Percentiles rank a stretch among this genome's conserved stretches.
Evolutionary conservation across 2,888 invertebrate species (phyloP).

Genomic region (Scaeva pyrastri): DNA sequence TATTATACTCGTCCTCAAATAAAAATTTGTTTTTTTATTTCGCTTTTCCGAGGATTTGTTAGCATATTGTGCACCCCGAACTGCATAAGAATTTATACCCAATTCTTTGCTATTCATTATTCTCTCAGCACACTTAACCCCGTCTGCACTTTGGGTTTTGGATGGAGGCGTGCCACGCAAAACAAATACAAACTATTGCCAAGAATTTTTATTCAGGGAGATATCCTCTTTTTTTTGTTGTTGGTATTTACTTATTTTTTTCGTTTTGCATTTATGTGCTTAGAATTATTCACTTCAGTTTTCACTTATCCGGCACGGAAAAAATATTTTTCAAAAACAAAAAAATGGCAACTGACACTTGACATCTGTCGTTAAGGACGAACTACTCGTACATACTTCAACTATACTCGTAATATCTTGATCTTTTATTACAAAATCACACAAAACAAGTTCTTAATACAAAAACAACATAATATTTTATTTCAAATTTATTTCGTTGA

Average conservation of each 20-base stretch:
- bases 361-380: not conserved
- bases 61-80: slow-evolving; percentile 42
- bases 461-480: not conserved
- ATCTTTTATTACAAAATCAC: not conserved
- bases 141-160: slow-evolving; percentile 47
- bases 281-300: not conserved
- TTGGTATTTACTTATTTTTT: not conserved
- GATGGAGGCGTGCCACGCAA: slow-evolving; percentile 34
- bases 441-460: not conserved
- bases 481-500: too few relatives aligned
- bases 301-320: not conserved
- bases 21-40: slow-evolving; percentile 11
- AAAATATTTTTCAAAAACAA: not conserved
- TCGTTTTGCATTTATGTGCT: not conserved
- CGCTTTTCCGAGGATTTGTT: slow-evolving; percentile 24
- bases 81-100: slow-evolving; percentile 56
- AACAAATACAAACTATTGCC: slow-evolving; percentile 59
- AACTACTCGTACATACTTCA: too few relatives aligned
- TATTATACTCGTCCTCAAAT: too few relatives aligned
- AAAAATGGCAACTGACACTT: slow-evolving; percentile 8
- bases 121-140: slow-evolving; percentile 60
- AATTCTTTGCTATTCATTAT: slow-evolving; percentile 39
- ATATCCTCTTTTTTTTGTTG: not conserved
- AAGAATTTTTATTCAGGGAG: slow-evolving; percentile 17
- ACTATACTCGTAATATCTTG: too few relatives aligned